Evolutionary conservation across 2,888 invertebrate species (phyloP).

Genomic region (Plemyria rubiginata): DNA sequence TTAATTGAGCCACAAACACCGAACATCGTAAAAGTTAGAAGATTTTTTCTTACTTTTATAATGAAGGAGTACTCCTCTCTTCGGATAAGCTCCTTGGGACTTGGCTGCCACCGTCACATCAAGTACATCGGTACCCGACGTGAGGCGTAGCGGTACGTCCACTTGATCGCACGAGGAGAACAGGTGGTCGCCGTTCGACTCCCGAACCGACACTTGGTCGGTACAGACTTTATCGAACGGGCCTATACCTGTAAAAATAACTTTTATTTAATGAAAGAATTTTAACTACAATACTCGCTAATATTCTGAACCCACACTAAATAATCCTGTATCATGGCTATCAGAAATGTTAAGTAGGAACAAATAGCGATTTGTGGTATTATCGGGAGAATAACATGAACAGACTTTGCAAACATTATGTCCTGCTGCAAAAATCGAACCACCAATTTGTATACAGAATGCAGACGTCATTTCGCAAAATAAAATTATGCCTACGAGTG

Average conservation of each 20-base stretch:
- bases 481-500: background rate
- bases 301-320: no score
- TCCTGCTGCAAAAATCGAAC: no score
- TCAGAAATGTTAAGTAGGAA: no score
- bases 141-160: conserved; percentile 76
- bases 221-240: conserved; percentile 80
- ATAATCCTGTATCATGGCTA: no score
- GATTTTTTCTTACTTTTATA: conserved; percentile 83
- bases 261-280: background rate
- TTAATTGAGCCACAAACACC: no score
- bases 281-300: no score
- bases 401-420: no score
- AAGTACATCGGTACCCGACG: conserved; percentile 76
- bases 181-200: conserved; percentile 75
- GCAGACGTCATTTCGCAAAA: background rate
- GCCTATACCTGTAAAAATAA: conserved; percentile 66
- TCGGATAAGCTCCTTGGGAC: conserved; percentile 83
- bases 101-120: conserved; percentile 76
- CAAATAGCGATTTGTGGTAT: no score
- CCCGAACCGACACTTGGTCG: conserved; percentile 81
- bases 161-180: conserved; percentile 84
- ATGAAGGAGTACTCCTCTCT: conserved; percentile 87
- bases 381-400: no score
- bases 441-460: background rate
- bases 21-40: background rate